Conservation (phyloP, 1,140 invertebrate species). For the Orchesella cincta region DNA sequence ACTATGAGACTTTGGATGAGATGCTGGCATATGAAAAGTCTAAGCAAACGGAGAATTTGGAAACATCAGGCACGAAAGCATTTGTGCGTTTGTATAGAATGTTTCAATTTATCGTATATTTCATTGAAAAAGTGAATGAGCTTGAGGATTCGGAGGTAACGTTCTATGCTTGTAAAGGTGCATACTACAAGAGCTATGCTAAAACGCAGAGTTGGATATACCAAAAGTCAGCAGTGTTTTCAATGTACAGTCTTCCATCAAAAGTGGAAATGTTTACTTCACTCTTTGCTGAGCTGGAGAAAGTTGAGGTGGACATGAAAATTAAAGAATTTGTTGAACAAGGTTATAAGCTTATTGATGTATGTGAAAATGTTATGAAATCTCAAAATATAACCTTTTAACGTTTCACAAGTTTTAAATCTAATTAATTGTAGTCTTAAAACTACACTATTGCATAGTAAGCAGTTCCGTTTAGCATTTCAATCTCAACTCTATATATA, state of each 20-base stretch:
- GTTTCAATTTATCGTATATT: not conserved
- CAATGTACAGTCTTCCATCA: not conserved
- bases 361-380: constrained; percentile 7
- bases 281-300: not conserved
- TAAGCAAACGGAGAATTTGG: not conserved
- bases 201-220: not conserved
- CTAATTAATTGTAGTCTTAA: too few relatives aligned
- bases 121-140: not conserved
- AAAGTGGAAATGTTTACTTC: not conserved
- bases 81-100: not conserved
- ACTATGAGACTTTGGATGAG: constrained; percentile 7
- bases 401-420: not conserved
- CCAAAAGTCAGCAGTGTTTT: not conserved
- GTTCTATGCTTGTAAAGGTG: not conserved
- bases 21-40: not conserved
- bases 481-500: too few relatives aligned
- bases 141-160: not conserved
- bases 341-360: not conserved
- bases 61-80: not conserved
- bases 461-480: too few relatives aligned
- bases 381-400: not conserved
- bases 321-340: not conserved
- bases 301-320: not conserved
- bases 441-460: too few relatives aligned
- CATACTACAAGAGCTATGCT: constrained; percentile 3